Evolutionary conservation across 2,797 vertebrate species (phyloP), one percentile per base, ranked within the genome.

Genomic region (Hybognathus amarus): DNA sequence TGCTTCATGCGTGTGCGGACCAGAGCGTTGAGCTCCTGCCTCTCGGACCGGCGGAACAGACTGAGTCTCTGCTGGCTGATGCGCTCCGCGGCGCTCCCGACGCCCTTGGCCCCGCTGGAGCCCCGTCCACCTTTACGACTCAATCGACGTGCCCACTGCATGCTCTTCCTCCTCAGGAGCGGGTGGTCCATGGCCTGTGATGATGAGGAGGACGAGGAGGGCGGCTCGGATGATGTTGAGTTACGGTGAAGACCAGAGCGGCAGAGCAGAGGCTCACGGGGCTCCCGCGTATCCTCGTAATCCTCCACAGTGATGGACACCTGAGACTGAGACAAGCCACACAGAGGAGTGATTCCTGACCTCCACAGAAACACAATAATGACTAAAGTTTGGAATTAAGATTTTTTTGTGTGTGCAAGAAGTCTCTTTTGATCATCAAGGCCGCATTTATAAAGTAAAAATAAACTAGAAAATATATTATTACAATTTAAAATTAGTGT

Each of bases 1-100:
- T 96, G 96, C 83, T 95, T 95, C 96, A 96, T 96, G 77, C 95
- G 95, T 0, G 93, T 96, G 71, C 93, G 93, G 87, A 96, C 96
- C 84, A 96, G 90, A 2, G 94, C 92, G 20, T 95, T 95, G 75
- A 96, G 96, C 83, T 96, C 96, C 90, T 96, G 96, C 63, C 95
- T 93, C 89, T 96, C 96, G 0, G 96, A 96, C 83, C 96, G 94
- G 1, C 94, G 91, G 91, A 95, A 96, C 82, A 96, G 91, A 30
- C 89, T 95, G 84, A 96, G 93, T 64, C 96, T 93, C 93, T 96
- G 95, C 89, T 96, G 95, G 90, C 92, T 96, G 90, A 96, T 96
- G 79, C 94, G 92, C 88, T 96, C 95, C 0, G 96, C 95, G 0
- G 95, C 94, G 1, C 94, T 95, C 13, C 94, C 94, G 0, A 94